Evolutionary conservation across 2,888 invertebrate genomes (phyloP).

Genomic region (Empis stercorea): DNA sequence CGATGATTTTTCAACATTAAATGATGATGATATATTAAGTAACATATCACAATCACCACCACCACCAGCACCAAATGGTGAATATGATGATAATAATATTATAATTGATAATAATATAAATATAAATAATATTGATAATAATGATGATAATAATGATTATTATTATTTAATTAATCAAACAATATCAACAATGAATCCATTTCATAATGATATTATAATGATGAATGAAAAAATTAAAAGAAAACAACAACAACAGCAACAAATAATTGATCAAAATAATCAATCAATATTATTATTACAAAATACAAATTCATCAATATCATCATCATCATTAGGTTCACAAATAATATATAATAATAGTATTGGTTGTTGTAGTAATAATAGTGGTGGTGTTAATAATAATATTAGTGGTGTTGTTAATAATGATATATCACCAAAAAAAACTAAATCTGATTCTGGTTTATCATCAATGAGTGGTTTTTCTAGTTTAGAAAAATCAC

Average conservation of each 20-base stretch:
- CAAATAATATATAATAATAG: constrained; percentile 41
- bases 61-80: constrained; percentile 66
- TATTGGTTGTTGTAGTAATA: constrained; percentile 22
- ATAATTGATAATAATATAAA: background rate
- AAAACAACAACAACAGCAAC: constrained; percentile 2
- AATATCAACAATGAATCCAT: constrained; percentile 21
- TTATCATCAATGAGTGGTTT: constrained; percentile 78
- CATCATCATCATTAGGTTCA: constrained; percentile 59
- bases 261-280: background rate
- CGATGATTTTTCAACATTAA: constrained; percentile 16
- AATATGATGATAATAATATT: background rate
- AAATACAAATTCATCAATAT: constrained; percentile 21
- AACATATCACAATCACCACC: constrained; percentile 56
- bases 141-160: constrained; percentile 5
- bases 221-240: constrained; percentile 12
- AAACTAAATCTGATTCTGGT: constrained; percentile 70
- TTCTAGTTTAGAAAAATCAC: constrained; percentile 75
- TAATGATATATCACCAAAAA: constrained; percentile 19
- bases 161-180: constrained; percentile 5
- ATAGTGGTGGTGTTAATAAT: constrained; percentile 22
- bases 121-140: background rate
- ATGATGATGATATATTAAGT: constrained; percentile 20
- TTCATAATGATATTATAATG: constrained; percentile 19
- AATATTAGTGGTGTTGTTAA: constrained; percentile 2
- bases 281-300: background rate